Evolutionary conservation across 2,113 vertebrate species (phyloP), one percentile per base, ranked within the genome.

Genomic region (Enhydra lutris): DNA sequence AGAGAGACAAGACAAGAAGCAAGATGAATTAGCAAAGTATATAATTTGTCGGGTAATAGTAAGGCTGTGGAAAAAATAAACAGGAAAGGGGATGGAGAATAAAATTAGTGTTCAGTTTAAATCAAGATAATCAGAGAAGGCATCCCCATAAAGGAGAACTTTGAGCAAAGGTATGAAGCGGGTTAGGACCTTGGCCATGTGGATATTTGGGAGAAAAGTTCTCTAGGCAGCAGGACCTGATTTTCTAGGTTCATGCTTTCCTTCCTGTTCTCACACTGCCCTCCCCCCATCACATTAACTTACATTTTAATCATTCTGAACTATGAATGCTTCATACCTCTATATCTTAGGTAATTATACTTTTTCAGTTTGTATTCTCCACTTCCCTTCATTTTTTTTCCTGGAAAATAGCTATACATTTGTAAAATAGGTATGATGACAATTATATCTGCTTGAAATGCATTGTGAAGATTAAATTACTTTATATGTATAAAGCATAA

Each of bases 11-110:
- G 17, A 42, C 17, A 74, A 11, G 29, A 31, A 73, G 21, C 31
- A 83, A 83, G 50, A 61, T 87, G 59, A 83, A 47, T 79, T 47
- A 85, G 26, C 7, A 76, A 63, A 71, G 20, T 36, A n/a, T 50
- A 39, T 6, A n/a, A 13, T 73, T 59, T 73, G 45, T 87, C 50
- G 78, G n/a, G 31, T 24, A 45, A 52, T 47, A 86, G 57, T 76
- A 91, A 89, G 74, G 9, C 29, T 52, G 11, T 88, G 55, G 34
- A 95, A 79, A 95, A 93, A 95, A 39, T 34, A 71, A 95, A 3
- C 14, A 67, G 9, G 13, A 78, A 73, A 65, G 4, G 29, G 20
- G 2, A 52, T 23, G 3, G 31, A 17, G 34, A 82, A 20, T 24
- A 61, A 59, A 69, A 21, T 20, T 82, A 15, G 29, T 78, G 18